phyloP scores from a whole-genome alignment of 1,140 invertebrate genomes.

The Dryas iulia region DNA sequence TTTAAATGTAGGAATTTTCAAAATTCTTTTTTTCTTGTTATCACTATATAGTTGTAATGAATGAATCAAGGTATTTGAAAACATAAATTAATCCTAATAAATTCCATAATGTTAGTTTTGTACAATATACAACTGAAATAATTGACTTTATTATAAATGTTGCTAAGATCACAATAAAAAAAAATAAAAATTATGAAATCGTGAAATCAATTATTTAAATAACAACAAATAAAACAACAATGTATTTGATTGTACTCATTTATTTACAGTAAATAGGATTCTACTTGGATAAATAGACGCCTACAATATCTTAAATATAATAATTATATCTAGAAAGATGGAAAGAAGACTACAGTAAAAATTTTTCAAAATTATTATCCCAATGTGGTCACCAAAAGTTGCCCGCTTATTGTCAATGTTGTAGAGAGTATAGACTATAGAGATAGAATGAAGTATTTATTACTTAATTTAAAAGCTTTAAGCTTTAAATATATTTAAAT shows the following conservation, averaged over 20 bases:
- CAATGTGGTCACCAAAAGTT: conserved; percentile 45
- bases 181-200: no score
- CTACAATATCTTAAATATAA: conserved; percentile 32
- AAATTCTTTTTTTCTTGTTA: no score
- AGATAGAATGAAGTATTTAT: background rate
- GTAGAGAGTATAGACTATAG: background rate
- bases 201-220: no score
- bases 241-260: conserved; percentile 45
- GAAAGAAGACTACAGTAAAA: conserved; percentile 50
- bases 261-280: conserved; percentile 65
- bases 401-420: conserved; percentile 58
- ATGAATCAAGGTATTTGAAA: no score
- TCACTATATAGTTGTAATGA: no score
- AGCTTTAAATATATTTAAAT: conserved; percentile 36
- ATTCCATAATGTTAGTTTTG: no score
- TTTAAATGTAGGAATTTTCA: no score
- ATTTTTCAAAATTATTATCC: conserved; percentile 53
- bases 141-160: no score
- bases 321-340: conserved; percentile 34
- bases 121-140: no score
- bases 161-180: no score
- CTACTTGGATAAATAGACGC: conserved; percentile 42
- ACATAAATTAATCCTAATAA: no score
- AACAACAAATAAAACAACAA: conserved; percentile 42
- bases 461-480: conserved; percentile 41